Evolutionary conservation across 2,113 vertebrate genomes (phyloP).

Genomic region (Cephalopterus ornatus): DNA sequence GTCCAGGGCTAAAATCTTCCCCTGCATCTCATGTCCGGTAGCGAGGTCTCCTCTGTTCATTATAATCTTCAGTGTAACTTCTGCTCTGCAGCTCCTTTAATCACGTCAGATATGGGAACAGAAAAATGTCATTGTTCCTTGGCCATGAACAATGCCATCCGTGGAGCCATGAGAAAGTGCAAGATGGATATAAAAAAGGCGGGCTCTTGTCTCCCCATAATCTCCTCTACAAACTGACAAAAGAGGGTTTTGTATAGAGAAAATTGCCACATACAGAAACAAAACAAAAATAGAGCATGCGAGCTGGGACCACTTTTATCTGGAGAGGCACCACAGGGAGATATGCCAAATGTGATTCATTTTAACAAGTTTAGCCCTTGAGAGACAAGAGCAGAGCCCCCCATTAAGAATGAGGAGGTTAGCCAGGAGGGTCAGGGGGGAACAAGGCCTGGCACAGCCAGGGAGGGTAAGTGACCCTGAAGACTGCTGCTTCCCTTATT

Average conservation of each 20-base stretch:
- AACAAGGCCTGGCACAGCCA: conserved; percentile 8
- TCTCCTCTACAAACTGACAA: conserved; percentile 66
- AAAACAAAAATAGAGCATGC: conserved; percentile 64
- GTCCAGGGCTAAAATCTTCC: not conserved
- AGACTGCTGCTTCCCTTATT: not conserved
- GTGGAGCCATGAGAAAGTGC: conserved; percentile 54
- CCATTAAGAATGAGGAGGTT: conserved; percentile 19
- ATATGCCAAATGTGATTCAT: conserved; percentile 66
- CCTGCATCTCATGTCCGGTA: not conserved
- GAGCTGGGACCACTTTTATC: conserved; percentile 65
- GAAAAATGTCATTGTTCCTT: conserved; percentile 61
- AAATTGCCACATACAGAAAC: conserved; percentile 69
- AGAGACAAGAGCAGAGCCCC: conserved; percentile 56
- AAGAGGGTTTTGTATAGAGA: conserved; percentile 66
- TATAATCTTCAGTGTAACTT: conserved; percentile 57
- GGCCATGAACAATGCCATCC: conserved; percentile 46
- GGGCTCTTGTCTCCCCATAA: conserved; percentile 60
- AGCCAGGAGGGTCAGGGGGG: conserved; percentile 5
- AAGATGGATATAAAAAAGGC: conserved; percentile 57
- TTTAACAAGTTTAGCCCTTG: conserved; percentile 61
- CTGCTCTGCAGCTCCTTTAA: conserved; percentile 56
- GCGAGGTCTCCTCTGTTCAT: conserved; percentile 22
- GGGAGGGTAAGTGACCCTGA: conserved; percentile 23
- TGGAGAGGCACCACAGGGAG: conserved; percentile 66
- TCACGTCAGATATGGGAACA: conserved; percentile 68